These are phyloP conservation scores for Bembecia ichneumoniformis DNA, from an alignment of 2,888 invertebrate species.

Conservation along the genomic window DNA sequence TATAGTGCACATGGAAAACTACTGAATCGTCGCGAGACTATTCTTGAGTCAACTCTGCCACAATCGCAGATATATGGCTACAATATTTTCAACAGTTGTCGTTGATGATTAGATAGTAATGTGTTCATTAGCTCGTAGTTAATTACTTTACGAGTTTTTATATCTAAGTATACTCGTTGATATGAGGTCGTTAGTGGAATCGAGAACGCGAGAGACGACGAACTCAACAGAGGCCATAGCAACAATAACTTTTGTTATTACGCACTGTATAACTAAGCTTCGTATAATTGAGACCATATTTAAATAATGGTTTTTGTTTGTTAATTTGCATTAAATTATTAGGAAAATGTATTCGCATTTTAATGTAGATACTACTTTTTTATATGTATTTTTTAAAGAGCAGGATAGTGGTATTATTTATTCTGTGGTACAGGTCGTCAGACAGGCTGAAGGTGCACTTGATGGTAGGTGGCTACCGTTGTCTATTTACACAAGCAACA, in stretches of 20 bases:
- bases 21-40: slow-evolving; percentile 2
- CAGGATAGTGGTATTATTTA: too few species aligned
- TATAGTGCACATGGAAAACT: slow-evolving; percentile 12
- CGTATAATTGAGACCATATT: slow-evolving; percentile 11
- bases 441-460: too few species aligned
- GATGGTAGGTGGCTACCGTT: too few species aligned
- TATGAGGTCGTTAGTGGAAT: slow-evolving; percentile 16
- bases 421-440: too few species aligned
- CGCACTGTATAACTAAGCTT: neutral
- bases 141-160: neutral
- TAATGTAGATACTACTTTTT: too few species aligned
- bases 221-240: slow-evolving; percentile 22
- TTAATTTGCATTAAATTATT: neutral
- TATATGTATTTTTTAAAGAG: neutral
- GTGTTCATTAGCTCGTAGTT: neutral
- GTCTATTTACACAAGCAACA: too few species aligned
- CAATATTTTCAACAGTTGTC: neutral
- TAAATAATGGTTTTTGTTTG: slow-evolving; percentile 6
- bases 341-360: neutral
- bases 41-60: too few species aligned
- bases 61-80: too few species aligned
- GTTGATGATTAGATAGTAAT: neutral
- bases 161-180: slow-evolving; percentile 3
- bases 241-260: slow-evolving; percentile 16
- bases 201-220: slow-evolving; percentile 28